Percentiles rank a stretch among this genome's conserved stretches.
Evolutionary conservation across 1,140 invertebrate genomes (phyloP).

Genomic region (Ips nitidus): DNA sequence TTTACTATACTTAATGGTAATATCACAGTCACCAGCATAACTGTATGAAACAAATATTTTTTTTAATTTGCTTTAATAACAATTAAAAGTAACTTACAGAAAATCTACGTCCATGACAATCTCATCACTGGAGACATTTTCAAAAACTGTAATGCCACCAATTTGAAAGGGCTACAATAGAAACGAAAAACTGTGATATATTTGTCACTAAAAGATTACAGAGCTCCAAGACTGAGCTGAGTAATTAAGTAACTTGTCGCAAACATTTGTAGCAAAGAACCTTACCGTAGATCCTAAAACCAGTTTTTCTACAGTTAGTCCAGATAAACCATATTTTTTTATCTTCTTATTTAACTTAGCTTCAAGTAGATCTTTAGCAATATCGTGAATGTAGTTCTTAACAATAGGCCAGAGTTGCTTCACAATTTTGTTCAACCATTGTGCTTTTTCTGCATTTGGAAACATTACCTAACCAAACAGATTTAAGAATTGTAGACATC

Average conservation of each 20-base stretch:
- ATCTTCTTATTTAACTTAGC: constrained; percentile 29
- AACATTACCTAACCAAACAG: constrained; percentile 34
- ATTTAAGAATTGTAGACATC: constrained; percentile 2
- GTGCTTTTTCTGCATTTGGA: constrained; percentile 40
- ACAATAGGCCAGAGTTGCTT: constrained; percentile 40
- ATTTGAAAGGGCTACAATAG: constrained; percentile 56
- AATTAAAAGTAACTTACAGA: constrained; percentile 64
- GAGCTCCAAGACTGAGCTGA: too few species aligned
- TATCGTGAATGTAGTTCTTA: constrained; percentile 36
- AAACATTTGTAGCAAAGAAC: neutral
- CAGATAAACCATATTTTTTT: constrained; percentile 33
- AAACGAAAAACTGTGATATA: neutral
- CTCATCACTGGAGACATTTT: constrained; percentile 86
- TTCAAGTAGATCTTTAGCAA: constrained; percentile 31
- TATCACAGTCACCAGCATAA: constrained; percentile 91
- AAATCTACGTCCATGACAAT: constrained; percentile 93
- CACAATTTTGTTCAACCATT: constrained; percentile 42
- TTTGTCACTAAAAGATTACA: neutral
- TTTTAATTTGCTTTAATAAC: neutral
- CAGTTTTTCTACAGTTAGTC: constrained; percentile 38
- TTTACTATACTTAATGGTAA: constrained; percentile 78
- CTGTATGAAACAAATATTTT: constrained; percentile 54
- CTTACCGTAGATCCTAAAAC: constrained; percentile 38
- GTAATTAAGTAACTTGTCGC: neutral
- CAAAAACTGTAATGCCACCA: constrained; percentile 91